These are phyloP conservation scores for Xylophagus ater DNA, from an alignment of 2,888 invertebrate genomes.

Conservation along the genomic window DNA sequence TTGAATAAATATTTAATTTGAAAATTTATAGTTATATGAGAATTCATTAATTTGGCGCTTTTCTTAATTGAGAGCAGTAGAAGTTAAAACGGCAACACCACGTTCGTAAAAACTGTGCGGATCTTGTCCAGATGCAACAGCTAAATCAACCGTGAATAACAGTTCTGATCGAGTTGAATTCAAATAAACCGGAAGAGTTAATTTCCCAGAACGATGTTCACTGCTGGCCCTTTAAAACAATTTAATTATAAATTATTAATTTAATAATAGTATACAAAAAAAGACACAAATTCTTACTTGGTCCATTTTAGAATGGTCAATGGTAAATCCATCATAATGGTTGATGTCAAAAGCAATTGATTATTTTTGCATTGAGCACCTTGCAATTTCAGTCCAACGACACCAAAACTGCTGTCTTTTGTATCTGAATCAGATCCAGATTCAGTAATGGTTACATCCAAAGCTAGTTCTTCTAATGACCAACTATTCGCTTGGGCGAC, in stretches of 20 bases:
- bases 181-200: constrained; percentile 91
- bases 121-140: constrained; percentile 81
- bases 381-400: constrained; percentile 83
- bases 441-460: constrained; percentile 51
- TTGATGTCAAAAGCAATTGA: constrained; percentile 79
- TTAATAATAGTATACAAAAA: constrained; percentile 1
- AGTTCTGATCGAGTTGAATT: constrained; percentile 92
- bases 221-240: constrained; percentile 30
- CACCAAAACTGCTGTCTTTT: constrained; percentile 54
- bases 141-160: constrained; percentile 89
- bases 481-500: constrained; percentile 94
- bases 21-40: neutral
- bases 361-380: constrained; percentile 91
- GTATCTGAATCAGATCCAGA: constrained; percentile 46
- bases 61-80: constrained; percentile 71
- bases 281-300: constrained; percentile 42
- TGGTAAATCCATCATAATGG: constrained; percentile 89
- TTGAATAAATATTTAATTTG: neutral
- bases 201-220: constrained; percentile 48
- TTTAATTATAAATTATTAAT: constrained; percentile 3
- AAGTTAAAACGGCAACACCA: constrained; percentile 92
- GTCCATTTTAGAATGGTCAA: constrained; percentile 85
- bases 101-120: constrained; percentile 96
- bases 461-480: constrained; percentile 89
- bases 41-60: no score